These are phyloP conservation scores for Scalopus aquaticus DNA, from an alignment of 2,113 vertebrate genomes.

Conservation along the genomic window DNA sequence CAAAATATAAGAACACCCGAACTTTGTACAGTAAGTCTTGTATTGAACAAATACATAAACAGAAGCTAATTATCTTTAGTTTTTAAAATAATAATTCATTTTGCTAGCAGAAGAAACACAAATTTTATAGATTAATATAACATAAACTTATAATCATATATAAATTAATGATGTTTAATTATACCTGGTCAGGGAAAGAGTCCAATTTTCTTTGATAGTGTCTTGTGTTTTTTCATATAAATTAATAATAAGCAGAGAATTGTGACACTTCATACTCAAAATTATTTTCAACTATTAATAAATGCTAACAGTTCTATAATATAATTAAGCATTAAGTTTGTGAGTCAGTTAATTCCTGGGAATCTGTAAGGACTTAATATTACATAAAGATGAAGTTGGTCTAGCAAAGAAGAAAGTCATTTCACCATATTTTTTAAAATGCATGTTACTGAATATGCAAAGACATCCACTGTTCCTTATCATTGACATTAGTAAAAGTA, in stretches of 20 bases:
- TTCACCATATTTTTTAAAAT: not conserved
- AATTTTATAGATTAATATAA: not conserved
- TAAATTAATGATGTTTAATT: not conserved
- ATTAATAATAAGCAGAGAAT: conserved; percentile 53
- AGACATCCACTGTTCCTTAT: not conserved
- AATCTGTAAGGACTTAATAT: not conserved
- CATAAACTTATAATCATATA: not conserved
- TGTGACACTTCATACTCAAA: conserved; percentile 53
- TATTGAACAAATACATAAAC: conserved; percentile 9
- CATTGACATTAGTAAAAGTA: not conserved
- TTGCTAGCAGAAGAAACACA: not conserved
- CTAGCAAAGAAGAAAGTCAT: not conserved
- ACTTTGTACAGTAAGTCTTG: not conserved
- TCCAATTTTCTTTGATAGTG: conserved; percentile 31
- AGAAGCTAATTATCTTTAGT: not conserved
- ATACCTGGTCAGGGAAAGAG: conserved; percentile 8
- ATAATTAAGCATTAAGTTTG: conserved; percentile 38
- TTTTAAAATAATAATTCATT: not conserved
- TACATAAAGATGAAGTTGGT: not conserved
- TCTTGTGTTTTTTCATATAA: conserved; percentile 44
- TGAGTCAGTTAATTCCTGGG: not conserved
- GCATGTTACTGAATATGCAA: not conserved
- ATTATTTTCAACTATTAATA: conserved; percentile 61
- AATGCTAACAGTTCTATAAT: not conserved
- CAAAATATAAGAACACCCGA: not conserved